Base-by-base conservation (phyloP, 2,888 invertebrate species). In the Cheilosia vernalis region DNA sequence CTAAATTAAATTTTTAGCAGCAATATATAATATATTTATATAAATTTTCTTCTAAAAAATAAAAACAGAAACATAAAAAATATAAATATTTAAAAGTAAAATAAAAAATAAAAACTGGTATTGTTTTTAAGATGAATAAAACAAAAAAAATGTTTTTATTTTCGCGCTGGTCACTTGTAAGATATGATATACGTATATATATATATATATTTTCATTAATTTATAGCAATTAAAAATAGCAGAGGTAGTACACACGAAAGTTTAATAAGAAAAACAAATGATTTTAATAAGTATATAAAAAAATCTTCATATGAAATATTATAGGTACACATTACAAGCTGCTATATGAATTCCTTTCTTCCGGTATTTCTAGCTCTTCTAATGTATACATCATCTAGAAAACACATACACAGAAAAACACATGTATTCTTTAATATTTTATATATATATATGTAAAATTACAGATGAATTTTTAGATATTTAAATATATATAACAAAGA, bases 81-180 rank as follows among this genome's bases (percentile, higher is more conserved):
- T 24, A 76, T 69, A 64, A 64, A 44, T 55, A 72, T 51, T 10
- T 47, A 55, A 37, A 37, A 37, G 17, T 49, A 21, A 27, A 44
- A 30, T 17, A 76, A 73, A 73, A 37, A 27, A 6, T 27, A 4
- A 63, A 60, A 56, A 47, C 24, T 60, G 56, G 64, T 70, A 60
- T 64, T 53, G 40, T 21, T 72, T 66, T 81, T 21, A 53, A 49
- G 61, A 72, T 24, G 2, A 66, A 30, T 9, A 9, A 30, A 30
- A 9, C 7, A 64, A 63, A 21, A 21, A 21, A 66, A 42, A 27
- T 64, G 30, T 63, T 83, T 79, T 64, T 60, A 74, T 79, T 84
- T 79, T 79, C 60, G 80, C 84, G 84, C 84, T 84, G 84, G 70
- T 80, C 84, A 84, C 84, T 79, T 84, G 84, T 84, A 84, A 84